Evolutionary conservation across 2,888 invertebrate genomes (phyloP), one percentile per base, ranked within the genome.

Genomic region (Melolontha melolontha): DNA sequence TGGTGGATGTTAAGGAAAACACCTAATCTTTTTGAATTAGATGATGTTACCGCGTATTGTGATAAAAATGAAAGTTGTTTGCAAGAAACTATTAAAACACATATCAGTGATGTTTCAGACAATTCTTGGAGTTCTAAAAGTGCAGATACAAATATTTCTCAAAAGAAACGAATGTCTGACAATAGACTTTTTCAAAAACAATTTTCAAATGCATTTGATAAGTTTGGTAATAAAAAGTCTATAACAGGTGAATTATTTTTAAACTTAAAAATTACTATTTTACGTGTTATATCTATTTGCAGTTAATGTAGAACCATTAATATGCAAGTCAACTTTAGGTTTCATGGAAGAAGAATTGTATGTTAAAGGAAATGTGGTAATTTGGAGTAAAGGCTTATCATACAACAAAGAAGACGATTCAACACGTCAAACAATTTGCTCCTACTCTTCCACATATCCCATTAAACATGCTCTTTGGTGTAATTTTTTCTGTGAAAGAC

Each of bases 321-420:
- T 66, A 6, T 74, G 69, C 64, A 84, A 75, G 84, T 41, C 68
- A 0, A 84, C 27, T 85, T 85, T 73, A 80, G 84, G 57, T 83
- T 83, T 77, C 87, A 89, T 79, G 75, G 96, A 96, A 82, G 96
- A 96, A 80, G 97, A 97, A 80, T 84, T 97, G 63, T 97, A 95
- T 86, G 89, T 94, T 1, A 92, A 90, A 76, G 94, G 92, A 1
- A 89, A 92, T 78, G 92, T 93, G 14, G 95, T 94, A 2, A 88
- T 96, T 39, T 94, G 94, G 92, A 92, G 89, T 8, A 87, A 87
- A 85, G 90, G 89, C 12, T 78, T 88, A 42, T 81, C 87, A 11
- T 88, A 86, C 64, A 87, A 86, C 75, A 73, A 84, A 1, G 84
- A 86, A 8, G 82, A 83, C 2, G 84, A 87, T 27, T 87, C 87